Evolutionary conservation across 1,140 invertebrate genomes (phyloP).

Genomic region (Berghia stephanieae): DNA sequence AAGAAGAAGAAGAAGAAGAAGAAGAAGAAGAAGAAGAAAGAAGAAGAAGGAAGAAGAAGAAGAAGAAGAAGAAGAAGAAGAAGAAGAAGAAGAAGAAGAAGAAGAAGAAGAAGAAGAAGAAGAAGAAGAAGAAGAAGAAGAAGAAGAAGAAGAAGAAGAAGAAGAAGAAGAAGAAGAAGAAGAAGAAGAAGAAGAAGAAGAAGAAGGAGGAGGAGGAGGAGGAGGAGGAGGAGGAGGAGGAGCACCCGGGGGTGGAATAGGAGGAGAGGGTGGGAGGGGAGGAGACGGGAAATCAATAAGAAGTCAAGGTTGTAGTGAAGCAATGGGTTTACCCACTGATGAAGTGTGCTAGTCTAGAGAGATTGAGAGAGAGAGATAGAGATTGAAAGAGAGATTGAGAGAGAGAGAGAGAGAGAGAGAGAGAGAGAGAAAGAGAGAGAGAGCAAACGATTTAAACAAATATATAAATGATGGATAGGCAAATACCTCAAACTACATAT

Average conservation of each 20-base stretch:
- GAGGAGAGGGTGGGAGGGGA: background rate
- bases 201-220: background rate
- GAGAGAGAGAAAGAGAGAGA: background rate
- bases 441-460: too few relatives aligned
- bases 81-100: background rate
- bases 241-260: background rate
- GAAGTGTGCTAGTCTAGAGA: background rate
- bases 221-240: background rate
- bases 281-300: background rate
- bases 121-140: background rate
- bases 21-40: background rate
- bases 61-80: background rate
- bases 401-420: background rate
- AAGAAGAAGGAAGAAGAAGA: background rate
- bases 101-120: background rate
- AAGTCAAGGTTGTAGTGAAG: background rate
- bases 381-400: background rate
- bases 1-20: too few relatives aligned
- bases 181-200: background rate
- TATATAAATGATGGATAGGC: too few relatives aligned
- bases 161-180: background rate
- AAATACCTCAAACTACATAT: too few relatives aligned
- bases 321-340: background rate
- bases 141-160: background rate
- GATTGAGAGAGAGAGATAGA: background rate